A percentile compares a stretch with the other conserved stretches of the same genome.
These are phyloP conservation scores for Corella eumyota DNA, from an alignment of 23 tunicate genomes.

Conservation along the genomic window DNA sequence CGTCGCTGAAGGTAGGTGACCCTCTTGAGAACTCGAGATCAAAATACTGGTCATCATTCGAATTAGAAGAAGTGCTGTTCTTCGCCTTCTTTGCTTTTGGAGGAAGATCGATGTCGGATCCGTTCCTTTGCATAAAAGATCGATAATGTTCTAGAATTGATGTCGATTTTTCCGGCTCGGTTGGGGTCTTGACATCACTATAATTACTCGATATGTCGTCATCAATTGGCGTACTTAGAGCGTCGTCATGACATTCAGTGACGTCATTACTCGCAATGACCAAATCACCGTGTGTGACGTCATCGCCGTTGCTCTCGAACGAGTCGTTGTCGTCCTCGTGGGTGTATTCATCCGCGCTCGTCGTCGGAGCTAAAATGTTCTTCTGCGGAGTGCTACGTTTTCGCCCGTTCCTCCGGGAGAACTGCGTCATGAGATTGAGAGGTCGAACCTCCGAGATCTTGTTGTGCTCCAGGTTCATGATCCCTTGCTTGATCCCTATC, in stretches of 20 bases:
- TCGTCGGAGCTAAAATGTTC: background rate
- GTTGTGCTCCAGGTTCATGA: conserved; percentile 8
- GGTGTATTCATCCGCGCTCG: too few species aligned
- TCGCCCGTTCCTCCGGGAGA: conserved; percentile 32
- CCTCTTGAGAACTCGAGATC: conserved; percentile 3
- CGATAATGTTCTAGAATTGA: conserved; percentile 68
- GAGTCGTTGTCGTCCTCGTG: too few species aligned
- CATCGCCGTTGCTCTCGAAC: too few species aligned
- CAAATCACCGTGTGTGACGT: too few species aligned
- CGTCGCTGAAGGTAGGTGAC: conserved; percentile 10
- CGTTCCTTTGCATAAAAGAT: conserved; percentile 69
- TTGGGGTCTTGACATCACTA: too few species aligned
- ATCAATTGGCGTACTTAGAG: too few species aligned
- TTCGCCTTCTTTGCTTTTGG: conserved; percentile 27
- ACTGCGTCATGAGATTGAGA: conserved; percentile 45
- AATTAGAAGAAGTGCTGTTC: conserved; percentile 4
- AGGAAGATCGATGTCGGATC: conserved; percentile 4
- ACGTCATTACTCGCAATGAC: too few species aligned
- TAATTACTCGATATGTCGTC: too few species aligned
- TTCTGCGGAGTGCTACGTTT: conserved; percentile 44
- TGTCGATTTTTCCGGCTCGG: conserved; percentile 23
- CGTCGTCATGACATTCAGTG: too few species aligned
- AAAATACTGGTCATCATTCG: conserved; percentile 6
- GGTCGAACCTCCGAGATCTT: conserved; percentile 23
- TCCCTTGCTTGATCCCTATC: too few species aligned